Base-by-base conservation (phyloP, 2,113 vertebrate species). In the Chloroceryle aenea region DNA sequence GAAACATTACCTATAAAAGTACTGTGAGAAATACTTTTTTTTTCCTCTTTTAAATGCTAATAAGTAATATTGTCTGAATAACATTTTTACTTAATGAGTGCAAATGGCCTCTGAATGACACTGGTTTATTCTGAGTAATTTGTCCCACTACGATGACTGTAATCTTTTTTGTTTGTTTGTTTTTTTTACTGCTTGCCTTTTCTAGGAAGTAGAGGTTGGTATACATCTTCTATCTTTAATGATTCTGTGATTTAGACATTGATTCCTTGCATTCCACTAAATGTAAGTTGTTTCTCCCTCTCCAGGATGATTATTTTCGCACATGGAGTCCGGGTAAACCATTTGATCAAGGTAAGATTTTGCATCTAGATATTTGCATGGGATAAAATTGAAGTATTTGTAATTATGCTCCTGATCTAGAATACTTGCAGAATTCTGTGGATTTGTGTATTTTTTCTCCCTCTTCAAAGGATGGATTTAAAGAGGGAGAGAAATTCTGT, bases 301-400 rank as follows among this genome's bases (percentile, higher is more conserved):
- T 83, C 50, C 96, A 98, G 98, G 98, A 98, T 97, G 98, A 98
- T 97, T 98, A 98, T 97, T 98, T 98, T 90, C 98, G 99, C 89
- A 98, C 99, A 27, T 99, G 99, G 99, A 99, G 97, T 96, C 99
- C 99, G 55, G 97, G 98, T 89, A 99, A 99, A 98, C 98, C 99
- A 29, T 99, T 99, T 89, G 98, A 99, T 98, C 99, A 99, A 98
- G 99, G 99, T 99, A 98, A 96, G 98, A 94, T 75, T 61, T 63
- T 13, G 1, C 52, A 69, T 8, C 29, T 77, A 42, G 36, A 40
- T 59, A 43, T 23, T 73, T 75, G 25, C 43, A 12, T 38, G 27
- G n/a, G 34, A 43, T 56, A 36, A 61, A 47, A 68, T 50, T 58
- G 23, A 30, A 66, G 25, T 75, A 62, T 67, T 91, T 53, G 4